Evolutionary conservation across 2,888 invertebrate genomes (phyloP).

Genomic region (Orgyia antiqua): DNA sequence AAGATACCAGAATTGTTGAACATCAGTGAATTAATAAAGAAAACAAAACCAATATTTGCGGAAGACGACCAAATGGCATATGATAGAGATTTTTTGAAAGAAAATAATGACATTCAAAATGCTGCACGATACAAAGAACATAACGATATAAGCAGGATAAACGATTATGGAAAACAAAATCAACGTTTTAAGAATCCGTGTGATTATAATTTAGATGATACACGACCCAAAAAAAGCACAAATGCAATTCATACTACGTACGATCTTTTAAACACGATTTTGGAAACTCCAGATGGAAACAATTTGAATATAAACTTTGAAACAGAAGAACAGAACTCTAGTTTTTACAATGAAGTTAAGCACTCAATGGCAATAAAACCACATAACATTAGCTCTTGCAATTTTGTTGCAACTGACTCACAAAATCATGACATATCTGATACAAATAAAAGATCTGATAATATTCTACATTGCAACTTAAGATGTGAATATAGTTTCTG

Average conservation of each 20-base stretch:
- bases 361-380: too few species aligned
- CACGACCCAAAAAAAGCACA: conserved; percentile 11
- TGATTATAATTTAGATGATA: conserved; percentile 2
- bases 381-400: too few species aligned
- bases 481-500: neutral
- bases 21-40: neutral
- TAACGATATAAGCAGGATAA: neutral
- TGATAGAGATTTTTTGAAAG: conserved; percentile 20
- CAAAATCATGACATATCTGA: too few species aligned
- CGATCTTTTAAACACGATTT: conserved; percentile 49
- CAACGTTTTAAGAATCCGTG: neutral
- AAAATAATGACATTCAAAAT: conserved; percentile 19
- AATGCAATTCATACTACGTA: conserved; percentile 38
- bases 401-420: too few species aligned
- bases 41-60: conserved; percentile 1
- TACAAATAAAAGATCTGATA: too few species aligned
- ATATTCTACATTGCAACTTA: too few species aligned
- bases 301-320: neutral
- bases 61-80: conserved; percentile 11
- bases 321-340: neutral
- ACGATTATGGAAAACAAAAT: neutral
- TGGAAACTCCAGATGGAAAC: conserved; percentile 26
- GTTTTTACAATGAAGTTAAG: too few species aligned
- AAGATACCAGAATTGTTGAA: too few species aligned
- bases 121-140: conserved; percentile 9